phyloP scores from a whole-genome alignment of 2,888 invertebrate genomes.

The Gymnocheta viridis region DNA sequence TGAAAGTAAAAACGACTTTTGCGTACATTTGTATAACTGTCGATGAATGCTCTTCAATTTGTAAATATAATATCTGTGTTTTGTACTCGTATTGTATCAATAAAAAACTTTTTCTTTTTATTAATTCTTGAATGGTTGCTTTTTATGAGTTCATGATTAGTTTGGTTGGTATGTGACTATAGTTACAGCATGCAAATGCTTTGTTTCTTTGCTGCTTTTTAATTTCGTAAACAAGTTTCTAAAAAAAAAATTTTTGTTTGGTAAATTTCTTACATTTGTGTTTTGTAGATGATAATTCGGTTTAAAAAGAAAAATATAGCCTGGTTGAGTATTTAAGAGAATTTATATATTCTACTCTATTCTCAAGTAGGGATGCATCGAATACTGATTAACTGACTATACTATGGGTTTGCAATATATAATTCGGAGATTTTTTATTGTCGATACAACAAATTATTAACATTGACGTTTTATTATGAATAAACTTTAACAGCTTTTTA shows the following conservation, averaged over 20 bases:
- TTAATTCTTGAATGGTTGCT: slow-evolving; percentile 67
- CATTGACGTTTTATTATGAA: too few species aligned
- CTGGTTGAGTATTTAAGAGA: background rate
- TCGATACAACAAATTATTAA: too few species aligned
- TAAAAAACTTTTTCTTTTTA: slow-evolving; percentile 69
- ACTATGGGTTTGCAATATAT: too few species aligned
- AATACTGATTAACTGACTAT: too few species aligned
- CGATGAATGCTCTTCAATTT: background rate
- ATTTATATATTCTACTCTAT: background rate
- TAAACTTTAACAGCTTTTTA: too few species aligned
- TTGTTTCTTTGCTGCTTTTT: background rate
- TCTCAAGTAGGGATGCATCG: too few species aligned
- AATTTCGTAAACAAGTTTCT: slow-evolving; percentile 26
- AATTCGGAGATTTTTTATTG: too few species aligned
- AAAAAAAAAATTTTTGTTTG: slow-evolving; percentile 14
- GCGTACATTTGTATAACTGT: background rate
- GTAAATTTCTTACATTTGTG: background rate
- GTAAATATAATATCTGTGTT: background rate
- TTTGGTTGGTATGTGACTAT: slow-evolving; percentile 42
- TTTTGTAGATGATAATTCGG: background rate
- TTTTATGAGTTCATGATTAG: slow-evolving; percentile 50
- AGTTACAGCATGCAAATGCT: slow-evolving; percentile 57
- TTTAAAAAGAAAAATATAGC: background rate
- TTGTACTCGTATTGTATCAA: slow-evolving; percentile 9
- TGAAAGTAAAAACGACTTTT: slow-evolving; percentile 67